Conservation (phyloP, 2,797 vertebrate species). For the Scleropages formosus region DNA sequence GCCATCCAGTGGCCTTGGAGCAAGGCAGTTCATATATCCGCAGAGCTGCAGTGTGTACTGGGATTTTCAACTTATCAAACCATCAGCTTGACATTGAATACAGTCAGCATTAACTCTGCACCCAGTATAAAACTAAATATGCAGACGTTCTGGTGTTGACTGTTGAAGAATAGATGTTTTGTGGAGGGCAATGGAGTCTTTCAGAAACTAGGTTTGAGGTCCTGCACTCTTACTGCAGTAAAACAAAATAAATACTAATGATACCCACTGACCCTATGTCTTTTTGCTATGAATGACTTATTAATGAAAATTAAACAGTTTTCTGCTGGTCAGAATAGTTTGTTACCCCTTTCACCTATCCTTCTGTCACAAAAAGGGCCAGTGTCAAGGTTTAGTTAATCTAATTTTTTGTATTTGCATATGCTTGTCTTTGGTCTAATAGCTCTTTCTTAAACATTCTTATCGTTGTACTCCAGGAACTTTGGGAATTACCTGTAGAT, state of each 20-base stretch:
- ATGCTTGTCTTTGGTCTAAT: conserved; percentile 2
- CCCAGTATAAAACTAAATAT: not conserved
- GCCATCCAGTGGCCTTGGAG: conserved; percentile 46
- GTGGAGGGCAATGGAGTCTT: conserved; percentile 48
- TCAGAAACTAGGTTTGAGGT: conserved; percentile 48
- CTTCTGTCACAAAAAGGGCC: conserved; percentile 31
- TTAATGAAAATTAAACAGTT: conserved; percentile 47
- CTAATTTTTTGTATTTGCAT: conserved; percentile 12
- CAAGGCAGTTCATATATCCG: conserved; percentile 51
- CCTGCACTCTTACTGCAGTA: conserved; percentile 40
- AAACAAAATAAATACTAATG: conserved; percentile 60
- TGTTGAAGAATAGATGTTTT: conserved; percentile 49
- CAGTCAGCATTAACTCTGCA: conserved; percentile 5
- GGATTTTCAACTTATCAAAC: not conserved
- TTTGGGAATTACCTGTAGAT: conserved; percentile 10
- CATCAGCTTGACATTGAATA: not conserved
- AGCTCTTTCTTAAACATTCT: not conserved
- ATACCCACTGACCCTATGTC: conserved; percentile 49
- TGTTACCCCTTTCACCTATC: conserved; percentile 45
- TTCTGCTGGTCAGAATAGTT: conserved; percentile 49
- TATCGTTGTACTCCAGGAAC: conserved; percentile 1
- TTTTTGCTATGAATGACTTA: conserved; percentile 50
- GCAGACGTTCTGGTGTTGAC: conserved; percentile 43
- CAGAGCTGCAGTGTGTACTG: conserved; percentile 32
- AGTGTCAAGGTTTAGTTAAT: not conserved